Conservation (phyloP, 2,113 vertebrate species). For the Echinops telfairi region DNA sequence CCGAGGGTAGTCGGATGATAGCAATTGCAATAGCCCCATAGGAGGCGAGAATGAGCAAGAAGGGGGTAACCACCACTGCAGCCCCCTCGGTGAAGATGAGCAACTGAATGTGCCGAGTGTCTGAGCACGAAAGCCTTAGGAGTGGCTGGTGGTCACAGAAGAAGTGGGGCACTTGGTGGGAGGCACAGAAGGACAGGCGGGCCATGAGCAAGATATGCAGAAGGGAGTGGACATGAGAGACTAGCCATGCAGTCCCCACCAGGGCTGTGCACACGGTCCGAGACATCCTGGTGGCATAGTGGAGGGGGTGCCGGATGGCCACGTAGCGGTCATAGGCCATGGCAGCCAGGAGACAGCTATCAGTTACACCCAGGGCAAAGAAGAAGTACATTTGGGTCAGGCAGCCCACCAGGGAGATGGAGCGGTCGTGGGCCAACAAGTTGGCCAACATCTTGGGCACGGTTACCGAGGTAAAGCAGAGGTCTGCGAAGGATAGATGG, state of each 20-base stretch:
- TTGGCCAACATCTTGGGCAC: slow-evolving; percentile 68
- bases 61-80: slow-evolving; percentile 20
- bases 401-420: slow-evolving; percentile 63
- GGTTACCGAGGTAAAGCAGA: slow-evolving; percentile 47
- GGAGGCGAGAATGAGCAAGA: slow-evolving; percentile 62
- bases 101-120: slow-evolving; percentile 41
- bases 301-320: slow-evolving; percentile 43
- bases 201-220: slow-evolving; percentile 62
- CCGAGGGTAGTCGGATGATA: background rate
- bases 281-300: slow-evolving; percentile 54
- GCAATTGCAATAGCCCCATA: background rate
- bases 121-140: slow-evolving; percentile 46
- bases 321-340: slow-evolving; percentile 49
- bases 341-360: slow-evolving; percentile 67
- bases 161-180: slow-evolving; percentile 64
- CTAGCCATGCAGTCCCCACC: slow-evolving; percentile 44
- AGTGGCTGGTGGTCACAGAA: slow-evolving; percentile 75
- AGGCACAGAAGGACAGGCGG: slow-evolving; percentile 62
- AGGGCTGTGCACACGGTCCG: background rate
- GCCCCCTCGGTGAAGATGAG: slow-evolving; percentile 59
- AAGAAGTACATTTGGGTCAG: slow-evolving; percentile 76
- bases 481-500: slow-evolving; percentile 52
- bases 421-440: slow-evolving; percentile 2
- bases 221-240: slow-evolving; percentile 65
- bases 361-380: slow-evolving; percentile 66